Evolutionary conservation across 2,797 vertebrate genomes (phyloP), one percentile per base, ranked within the genome.

Genomic region (Sandelia bainsii): DNA sequence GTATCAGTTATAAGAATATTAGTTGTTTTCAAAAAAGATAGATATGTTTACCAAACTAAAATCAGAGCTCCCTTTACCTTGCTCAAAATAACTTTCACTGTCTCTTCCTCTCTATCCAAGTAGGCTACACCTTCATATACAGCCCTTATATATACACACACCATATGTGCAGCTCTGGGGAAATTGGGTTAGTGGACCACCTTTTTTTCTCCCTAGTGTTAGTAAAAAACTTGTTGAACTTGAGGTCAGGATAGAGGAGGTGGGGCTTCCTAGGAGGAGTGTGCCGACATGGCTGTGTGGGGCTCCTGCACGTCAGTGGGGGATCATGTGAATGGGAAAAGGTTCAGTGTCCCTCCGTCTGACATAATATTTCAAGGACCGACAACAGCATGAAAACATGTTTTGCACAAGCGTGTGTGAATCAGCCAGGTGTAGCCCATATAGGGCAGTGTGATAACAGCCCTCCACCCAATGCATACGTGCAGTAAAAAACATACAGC

Each of bases 141-240:
- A 20, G 16, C n/a, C 22, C 19, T 27, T 74, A 50, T n/a, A 52
- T 48, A 32, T 53, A 46, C 51, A 78, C 27, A 29, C 10, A 34
- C 32, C 8, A 34, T 34, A 34, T 34, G 32, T 50, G 49, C 58
- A 40, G 29, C 1, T 1, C 23, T 44, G 27, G 45, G 39, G 65
- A 78, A 89, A 84, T 25, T 13, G n/a, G 83, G 74, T 85, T 52
- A 85, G 79, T 89, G 77, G 77, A 48, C 73, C 78, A 85, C 45
- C 57, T 19, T 82, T 67, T 66, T 72, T 39, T 37, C 16, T 42
- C n/a, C n/a, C 32, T 50, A 16, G 13, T 69, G 62, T 75, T 79
- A 20, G 29, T 22, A 29, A 23, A 64, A 62, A 62, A 56, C 62
- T 42, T 22, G 32, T 60, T 92, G 78, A 83, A 82, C 84, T 78